phyloP scores from a whole-genome alignment of 2,113 vertebrate species.

The Sebastes fasciatus region DNA sequence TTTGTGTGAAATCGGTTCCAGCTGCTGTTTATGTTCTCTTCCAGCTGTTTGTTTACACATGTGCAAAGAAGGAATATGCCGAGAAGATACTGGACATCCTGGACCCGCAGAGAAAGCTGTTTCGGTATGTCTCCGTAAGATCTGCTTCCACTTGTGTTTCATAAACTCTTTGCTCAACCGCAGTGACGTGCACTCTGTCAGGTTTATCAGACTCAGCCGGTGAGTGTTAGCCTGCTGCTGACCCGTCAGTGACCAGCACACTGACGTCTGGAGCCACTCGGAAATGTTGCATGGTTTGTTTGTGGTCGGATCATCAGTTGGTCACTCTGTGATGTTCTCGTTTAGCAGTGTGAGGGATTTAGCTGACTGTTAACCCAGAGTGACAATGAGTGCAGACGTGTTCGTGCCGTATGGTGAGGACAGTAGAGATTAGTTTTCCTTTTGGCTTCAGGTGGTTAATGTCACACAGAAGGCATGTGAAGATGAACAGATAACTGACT shows the following conservation, averaged over 20 bases:
- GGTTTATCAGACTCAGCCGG: not conserved
- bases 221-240: not conserved
- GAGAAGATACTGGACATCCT: slow-evolving; percentile 87
- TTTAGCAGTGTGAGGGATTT: not conserved
- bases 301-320: not conserved
- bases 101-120: slow-evolving; percentile 86
- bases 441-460: not conserved
- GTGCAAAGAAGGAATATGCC: slow-evolving; percentile 86
- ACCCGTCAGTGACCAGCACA: not conserved
- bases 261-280: not conserved
- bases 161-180: slow-evolving; percentile 23
- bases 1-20: not conserved
- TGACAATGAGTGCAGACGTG: not conserved
- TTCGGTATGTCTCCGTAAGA: slow-evolving; percentile 79
- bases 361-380: not conserved
- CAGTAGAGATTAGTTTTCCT: not conserved
- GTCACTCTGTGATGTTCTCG: not conserved
- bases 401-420: not conserved
- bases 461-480: too few relatives aligned
- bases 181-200: not conserved
- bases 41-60: slow-evolving; percentile 89
- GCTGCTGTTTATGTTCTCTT: slow-evolving; percentile 51
- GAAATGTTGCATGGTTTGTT: not conserved
- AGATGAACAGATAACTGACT: not conserved
- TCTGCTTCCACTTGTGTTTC: slow-evolving; percentile 28